Percentiles rank a stretch among this genome's conserved stretches.
Evolutionary conservation across 1,140 invertebrate species (phyloP).

Genomic region (Venturia canescens): DNA sequence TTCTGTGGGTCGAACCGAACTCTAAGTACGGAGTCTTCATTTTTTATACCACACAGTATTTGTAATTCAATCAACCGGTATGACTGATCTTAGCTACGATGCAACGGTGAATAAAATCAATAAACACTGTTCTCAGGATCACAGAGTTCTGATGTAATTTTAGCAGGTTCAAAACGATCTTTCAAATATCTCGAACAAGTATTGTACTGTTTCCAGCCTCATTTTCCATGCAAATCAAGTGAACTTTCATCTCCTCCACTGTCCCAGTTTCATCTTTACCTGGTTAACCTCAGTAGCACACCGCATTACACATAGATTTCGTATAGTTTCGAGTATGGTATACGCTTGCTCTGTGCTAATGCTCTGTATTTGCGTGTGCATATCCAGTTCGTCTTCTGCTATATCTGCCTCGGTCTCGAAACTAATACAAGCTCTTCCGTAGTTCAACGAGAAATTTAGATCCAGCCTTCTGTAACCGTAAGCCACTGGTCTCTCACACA

Average conservation of each 20-base stretch:
- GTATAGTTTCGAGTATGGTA: not conserved
- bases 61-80: too few species aligned
- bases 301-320: not conserved
- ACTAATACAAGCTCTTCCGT: conserved; percentile 1
- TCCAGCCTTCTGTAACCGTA: conserved; percentile 9
- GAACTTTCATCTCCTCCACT: conserved; percentile 4
- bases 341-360: conserved; percentile 6
- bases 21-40: too few species aligned
- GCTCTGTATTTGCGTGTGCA: not conserved
- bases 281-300: conserved; percentile 19
- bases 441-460: conserved; percentile 28
- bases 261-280: conserved; percentile 7
- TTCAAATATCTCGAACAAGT: not conserved
- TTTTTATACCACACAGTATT: too few species aligned
- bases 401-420: conserved; percentile 3
- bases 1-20: too few species aligned
- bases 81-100: too few species aligned
- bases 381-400: not conserved
- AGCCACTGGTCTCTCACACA: not conserved
- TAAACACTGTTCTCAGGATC: too few species aligned
- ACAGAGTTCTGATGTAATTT: too few species aligned
- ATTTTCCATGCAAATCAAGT: not conserved
- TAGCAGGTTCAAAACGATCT: too few species aligned
- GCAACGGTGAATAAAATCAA: too few species aligned
- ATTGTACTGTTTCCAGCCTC: not conserved